phyloP scores from a whole-genome alignment of 2,113 vertebrate genomes.

The Miniopterus natalensis region DNA sequence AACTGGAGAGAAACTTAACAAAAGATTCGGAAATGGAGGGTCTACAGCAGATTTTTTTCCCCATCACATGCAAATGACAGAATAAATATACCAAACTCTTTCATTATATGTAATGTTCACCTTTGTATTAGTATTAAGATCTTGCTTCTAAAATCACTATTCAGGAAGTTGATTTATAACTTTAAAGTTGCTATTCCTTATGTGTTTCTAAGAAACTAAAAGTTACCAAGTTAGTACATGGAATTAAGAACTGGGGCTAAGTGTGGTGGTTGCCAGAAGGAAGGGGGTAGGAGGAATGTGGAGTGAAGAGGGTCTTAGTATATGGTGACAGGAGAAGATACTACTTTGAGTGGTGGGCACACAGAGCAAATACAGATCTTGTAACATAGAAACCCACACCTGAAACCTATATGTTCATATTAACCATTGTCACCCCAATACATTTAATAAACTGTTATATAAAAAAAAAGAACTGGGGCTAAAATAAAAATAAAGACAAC shows the following conservation, averaged over 20 bases:
- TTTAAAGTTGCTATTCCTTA: not conserved
- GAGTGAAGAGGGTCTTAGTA: too few relatives aligned
- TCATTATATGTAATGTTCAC: not conserved
- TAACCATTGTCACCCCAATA: too few relatives aligned
- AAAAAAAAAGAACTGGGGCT: not conserved
- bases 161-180: not conserved
- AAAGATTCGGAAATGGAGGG: not conserved
- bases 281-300: too few relatives aligned
- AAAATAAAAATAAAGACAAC: slow-evolving; percentile 51
- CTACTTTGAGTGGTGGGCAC: too few relatives aligned
- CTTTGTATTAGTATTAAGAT: slow-evolving; percentile 11
- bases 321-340: too few relatives aligned
- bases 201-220: slow-evolving; percentile 54
- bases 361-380: too few relatives aligned
- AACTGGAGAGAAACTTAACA: not conserved
- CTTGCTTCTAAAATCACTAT: slow-evolving; percentile 2
- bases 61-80: not conserved
- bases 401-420: too few relatives aligned
- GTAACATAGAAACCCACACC: too few relatives aligned
- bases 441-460: too few relatives aligned
- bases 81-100: not conserved
- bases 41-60: not conserved
- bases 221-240: not conserved
- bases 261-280: too few relatives aligned
- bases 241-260: slow-evolving; percentile 54